A percentile compares a stretch with the other conserved stretches of the same genome.
phyloP scores from a whole-genome alignment of 2,888 invertebrate species.

The Drosophila gaucha region DNA sequence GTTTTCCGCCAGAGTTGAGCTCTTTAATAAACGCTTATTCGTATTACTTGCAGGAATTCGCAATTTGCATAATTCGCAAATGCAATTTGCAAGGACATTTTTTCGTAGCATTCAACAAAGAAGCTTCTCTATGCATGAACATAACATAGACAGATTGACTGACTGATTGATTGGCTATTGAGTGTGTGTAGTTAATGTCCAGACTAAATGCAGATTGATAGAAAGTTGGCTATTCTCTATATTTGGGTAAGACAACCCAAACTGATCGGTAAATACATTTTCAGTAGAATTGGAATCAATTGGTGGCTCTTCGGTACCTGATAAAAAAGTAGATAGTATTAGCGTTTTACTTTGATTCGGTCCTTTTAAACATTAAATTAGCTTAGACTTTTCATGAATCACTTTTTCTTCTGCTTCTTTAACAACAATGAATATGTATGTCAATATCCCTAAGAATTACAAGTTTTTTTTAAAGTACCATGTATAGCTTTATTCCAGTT shows the following conservation, averaged over 20 bases:
- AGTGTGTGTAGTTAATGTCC: too few relatives aligned
- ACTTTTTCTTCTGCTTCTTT: neutral
- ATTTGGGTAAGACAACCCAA: neutral
- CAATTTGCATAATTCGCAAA: slow-evolving; percentile 3
- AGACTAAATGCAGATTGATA: neutral
- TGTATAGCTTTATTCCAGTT: too few relatives aligned
- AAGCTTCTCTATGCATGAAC: neutral
- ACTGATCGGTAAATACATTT: neutral
- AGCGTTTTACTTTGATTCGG: too few relatives aligned
- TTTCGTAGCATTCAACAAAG: neutral
- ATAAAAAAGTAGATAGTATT: too few relatives aligned
- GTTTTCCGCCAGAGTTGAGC: slow-evolving; percentile 27
- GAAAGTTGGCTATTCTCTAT: too few relatives aligned
- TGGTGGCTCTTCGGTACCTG: too few relatives aligned
- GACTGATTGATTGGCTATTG: neutral
- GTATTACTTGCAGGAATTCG: slow-evolving; percentile 13
- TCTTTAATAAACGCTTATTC: slow-evolving; percentile 19
- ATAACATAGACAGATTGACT: neutral
- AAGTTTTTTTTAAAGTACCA: too few relatives aligned
- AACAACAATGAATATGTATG: neutral
- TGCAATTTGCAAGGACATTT: neutral
- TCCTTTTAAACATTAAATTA: too few relatives aligned
- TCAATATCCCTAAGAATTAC: neutral
- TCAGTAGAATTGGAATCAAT: neutral
- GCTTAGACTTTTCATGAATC: too few relatives aligned